Conservation (phyloP, 2,113 vertebrate species). For the Bos taurus region DNA sequence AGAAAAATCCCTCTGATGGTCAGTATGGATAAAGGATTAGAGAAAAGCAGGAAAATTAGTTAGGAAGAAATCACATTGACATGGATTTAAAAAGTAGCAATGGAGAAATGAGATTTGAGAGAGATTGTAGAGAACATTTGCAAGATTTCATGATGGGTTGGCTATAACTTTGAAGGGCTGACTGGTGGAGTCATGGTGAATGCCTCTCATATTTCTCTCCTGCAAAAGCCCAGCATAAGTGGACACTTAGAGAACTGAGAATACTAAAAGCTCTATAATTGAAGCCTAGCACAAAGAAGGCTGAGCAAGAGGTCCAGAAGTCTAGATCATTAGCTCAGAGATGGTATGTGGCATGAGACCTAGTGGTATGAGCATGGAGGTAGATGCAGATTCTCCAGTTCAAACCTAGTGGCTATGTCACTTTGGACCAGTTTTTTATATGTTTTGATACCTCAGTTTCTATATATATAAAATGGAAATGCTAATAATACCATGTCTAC, state of each 20-base stretch:
- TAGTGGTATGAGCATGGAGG: neutral
- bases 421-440: neutral
- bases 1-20: neutral
- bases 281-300: neutral
- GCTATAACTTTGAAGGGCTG: neutral
- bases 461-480: slow-evolving; percentile 5
- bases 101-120: neutral
- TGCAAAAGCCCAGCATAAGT: neutral
- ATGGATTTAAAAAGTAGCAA: neutral
- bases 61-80: neutral
- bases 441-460: slow-evolving; percentile 25
- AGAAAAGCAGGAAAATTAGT: neutral
- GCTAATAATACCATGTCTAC: neutral
- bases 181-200: neutral
- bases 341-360: neutral
- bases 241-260: neutral
- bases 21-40: neutral
- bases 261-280: neutral
- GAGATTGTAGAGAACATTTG: neutral
- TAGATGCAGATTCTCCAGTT: neutral
- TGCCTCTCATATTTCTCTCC: neutral
- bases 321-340: neutral
- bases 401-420: slow-evolving; percentile 2
- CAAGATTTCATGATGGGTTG: neutral
- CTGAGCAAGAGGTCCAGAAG: neutral